phyloP scores from a whole-genome alignment of 1,140 invertebrate species.

The Belonocnema kinseyi region DNA sequence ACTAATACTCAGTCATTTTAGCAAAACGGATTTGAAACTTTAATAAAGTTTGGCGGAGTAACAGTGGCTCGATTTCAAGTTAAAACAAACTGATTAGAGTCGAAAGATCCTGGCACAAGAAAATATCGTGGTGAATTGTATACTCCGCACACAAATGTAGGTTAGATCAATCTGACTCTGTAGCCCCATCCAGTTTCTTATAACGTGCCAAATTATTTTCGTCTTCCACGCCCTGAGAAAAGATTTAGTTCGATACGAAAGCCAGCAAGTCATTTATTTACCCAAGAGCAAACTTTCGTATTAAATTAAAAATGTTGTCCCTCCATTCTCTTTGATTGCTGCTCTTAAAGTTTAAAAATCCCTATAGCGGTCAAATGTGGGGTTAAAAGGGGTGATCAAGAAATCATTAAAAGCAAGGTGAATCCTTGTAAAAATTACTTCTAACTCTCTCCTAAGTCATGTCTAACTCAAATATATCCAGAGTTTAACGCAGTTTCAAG shows the following conservation, averaged over 20 bases:
- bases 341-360: not conserved
- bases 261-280: constrained; percentile 27
- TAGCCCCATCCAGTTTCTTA: constrained; percentile 14
- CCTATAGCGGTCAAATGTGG: no score
- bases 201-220: constrained; percentile 29
- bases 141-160: constrained; percentile 6
- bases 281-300: not conserved
- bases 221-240: constrained; percentile 27
- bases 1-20: not conserved
- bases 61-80: constrained; percentile 19
- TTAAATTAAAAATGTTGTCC: not conserved
- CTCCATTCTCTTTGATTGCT: not conserved
- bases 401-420: no score
- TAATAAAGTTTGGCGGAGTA: constrained; percentile 20
- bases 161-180: constrained; percentile 28
- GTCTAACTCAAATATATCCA: no score
- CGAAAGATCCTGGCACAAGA: constrained; percentile 28
- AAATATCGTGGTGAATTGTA: not conserved
- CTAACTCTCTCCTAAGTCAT: no score
- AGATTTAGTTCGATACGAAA: constrained; percentile 26
- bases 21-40: constrained; percentile 21
- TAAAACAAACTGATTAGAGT: constrained; percentile 25
- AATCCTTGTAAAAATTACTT: no score
- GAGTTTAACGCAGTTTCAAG: no score
- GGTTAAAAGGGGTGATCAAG: no score